A percentile compares a stretch with the other conserved stretches of the same genome.
Evolutionary conservation across 2,888 invertebrate genomes (phyloP).

Genomic region (Liposcelis brunnea): DNA sequence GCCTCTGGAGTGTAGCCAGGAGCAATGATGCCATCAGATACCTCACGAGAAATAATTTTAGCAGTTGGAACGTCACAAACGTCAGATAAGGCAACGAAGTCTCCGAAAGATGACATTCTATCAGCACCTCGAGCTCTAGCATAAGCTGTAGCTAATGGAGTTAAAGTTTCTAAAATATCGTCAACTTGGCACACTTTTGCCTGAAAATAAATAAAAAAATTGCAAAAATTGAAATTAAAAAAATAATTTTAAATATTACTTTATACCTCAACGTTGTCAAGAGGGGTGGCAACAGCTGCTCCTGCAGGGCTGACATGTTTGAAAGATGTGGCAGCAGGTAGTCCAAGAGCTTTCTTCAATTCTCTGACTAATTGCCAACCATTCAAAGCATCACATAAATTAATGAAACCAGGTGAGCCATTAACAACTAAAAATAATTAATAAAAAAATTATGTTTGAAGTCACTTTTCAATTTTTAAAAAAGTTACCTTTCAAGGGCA

Average conservation of each 20-base stretch:
- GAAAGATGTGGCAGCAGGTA: conserved; percentile 91
- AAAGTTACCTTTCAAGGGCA: conserved; percentile 53
- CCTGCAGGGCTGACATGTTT: conserved; percentile 98
- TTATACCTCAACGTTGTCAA: conserved; percentile 46
- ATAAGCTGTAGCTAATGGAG: conserved; percentile 79
- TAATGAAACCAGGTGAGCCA: conserved; percentile 93
- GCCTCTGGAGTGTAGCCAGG: conserved; percentile 78
- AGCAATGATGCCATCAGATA: conserved; percentile 96
- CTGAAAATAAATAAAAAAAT: conserved; percentile 27
- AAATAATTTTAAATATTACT: background rate
- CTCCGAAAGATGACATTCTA: conserved; percentile 98
- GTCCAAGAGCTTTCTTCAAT: conserved; percentile 52
- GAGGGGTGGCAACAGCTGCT: conserved; percentile 75
- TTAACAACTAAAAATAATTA: conserved; percentile 47
- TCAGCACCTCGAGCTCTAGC: conserved; percentile 94
- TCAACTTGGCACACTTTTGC: conserved; percentile 87
- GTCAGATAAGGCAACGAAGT: conserved; percentile 89
- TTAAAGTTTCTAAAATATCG: conserved; percentile 53
- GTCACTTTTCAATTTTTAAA: background rate
- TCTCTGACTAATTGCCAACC: conserved; percentile 94
- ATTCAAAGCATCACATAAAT: conserved; percentile 92
- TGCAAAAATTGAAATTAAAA: background rate
- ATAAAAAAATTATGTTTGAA: background rate
- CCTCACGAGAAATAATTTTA: conserved; percentile 64
- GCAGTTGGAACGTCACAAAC: conserved; percentile 81